These are phyloP conservation scores for Ridgeia piscesae DNA, from an alignment of 1,140 invertebrate species.

Conservation along the genomic window DNA sequence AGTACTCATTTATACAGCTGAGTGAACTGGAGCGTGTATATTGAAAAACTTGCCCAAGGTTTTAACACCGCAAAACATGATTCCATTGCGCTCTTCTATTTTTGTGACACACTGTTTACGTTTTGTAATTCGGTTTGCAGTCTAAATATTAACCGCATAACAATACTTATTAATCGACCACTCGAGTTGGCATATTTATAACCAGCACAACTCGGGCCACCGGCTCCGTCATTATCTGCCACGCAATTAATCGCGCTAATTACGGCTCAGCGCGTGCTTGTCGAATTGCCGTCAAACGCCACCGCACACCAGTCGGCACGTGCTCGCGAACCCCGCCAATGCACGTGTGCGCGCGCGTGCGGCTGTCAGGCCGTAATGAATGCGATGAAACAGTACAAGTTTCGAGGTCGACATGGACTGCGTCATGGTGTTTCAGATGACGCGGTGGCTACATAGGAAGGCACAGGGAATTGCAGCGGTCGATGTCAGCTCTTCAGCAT, in stretches of 20 bases:
- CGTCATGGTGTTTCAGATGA: constrained; percentile 17
- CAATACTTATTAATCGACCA: no score
- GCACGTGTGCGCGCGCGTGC: not conserved
- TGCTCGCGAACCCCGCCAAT: not conserved
- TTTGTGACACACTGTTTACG: no score
- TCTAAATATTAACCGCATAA: no score
- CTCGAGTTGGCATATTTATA: not conserved
- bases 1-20: no score
- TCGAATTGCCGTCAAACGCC: not conserved
- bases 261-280: not conserved
- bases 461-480: not conserved
- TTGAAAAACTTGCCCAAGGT: no score
- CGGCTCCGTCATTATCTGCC: not conserved
- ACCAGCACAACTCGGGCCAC: not conserved
- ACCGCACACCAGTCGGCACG: not conserved
- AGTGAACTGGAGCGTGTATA: no score
- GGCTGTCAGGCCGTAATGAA: not conserved
- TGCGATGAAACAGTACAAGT: not conserved
- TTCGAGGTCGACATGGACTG: not conserved
- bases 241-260: not conserved
- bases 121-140: no score
- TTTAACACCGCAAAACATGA: no score
- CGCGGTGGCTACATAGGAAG: not conserved
- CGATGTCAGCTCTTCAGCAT: constrained; percentile 10
- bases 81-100: no score